Percentiles rank a stretch among this genome's conserved stretches.
phyloP scores from a whole-genome alignment of 2,113 vertebrate species.

The Cricetomys ansorgei region DNA sequence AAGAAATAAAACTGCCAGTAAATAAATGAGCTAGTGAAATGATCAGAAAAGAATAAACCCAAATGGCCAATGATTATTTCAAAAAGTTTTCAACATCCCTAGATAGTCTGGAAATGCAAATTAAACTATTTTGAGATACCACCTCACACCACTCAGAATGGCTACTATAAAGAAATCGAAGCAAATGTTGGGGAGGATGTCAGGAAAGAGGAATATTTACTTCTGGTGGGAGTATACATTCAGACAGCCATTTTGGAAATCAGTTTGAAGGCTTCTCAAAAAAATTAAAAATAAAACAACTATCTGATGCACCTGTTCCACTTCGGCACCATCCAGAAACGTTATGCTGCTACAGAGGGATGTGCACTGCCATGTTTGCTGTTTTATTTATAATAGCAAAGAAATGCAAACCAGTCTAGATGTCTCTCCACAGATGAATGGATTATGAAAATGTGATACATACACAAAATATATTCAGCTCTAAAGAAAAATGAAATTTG shows the following conservation, averaged over 20 bases:
- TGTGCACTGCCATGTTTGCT: no score
- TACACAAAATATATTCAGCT: background rate
- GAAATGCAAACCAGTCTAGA: no score
- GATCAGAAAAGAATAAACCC: background rate
- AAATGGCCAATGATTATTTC: background rate
- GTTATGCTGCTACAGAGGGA: background rate
- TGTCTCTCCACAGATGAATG: background rate
- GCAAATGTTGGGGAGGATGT: background rate
- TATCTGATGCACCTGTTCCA: background rate
- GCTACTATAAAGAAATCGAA: no score
- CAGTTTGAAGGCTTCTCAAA: background rate
- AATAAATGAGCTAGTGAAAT: background rate
- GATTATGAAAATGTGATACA: background rate
- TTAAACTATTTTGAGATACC: background rate
- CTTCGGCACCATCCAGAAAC: no score
- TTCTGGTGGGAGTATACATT: no score
- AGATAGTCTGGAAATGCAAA: background rate
- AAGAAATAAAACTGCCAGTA: background rate
- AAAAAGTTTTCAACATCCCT: background rate
- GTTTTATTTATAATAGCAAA: background rate
- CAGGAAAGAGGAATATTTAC: no score
- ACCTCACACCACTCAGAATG: background rate
- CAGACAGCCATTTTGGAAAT: background rate
- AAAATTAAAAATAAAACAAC: background rate
- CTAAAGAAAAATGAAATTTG: background rate